Evolutionary conservation across 2,888 invertebrate species (phyloP).

Genomic region (Alsophila aescularia): DNA sequence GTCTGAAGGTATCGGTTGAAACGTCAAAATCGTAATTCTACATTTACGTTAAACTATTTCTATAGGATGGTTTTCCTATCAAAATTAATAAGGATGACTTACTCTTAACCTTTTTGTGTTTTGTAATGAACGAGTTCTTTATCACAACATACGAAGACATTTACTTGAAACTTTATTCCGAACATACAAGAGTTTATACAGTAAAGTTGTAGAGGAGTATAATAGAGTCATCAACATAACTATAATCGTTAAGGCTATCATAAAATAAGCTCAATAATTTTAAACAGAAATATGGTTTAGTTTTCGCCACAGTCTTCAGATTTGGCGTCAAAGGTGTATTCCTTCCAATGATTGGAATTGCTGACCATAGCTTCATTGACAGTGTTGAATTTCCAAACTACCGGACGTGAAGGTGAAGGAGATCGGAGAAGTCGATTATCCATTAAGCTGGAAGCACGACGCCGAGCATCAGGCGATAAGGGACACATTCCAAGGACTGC

Average conservation of each 20-base stretch:
- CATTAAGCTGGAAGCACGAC: constrained; percentile 62
- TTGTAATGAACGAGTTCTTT: not conserved
- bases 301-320: constrained; percentile 4
- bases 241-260: not conserved
- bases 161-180: constrained; percentile 10
- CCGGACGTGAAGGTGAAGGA: constrained; percentile 51
- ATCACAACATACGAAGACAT: not conserved
- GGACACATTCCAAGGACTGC: constrained; percentile 57
- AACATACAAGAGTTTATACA: not conserved
- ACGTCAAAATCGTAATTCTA: constrained; percentile 74
- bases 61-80: constrained; percentile 59
- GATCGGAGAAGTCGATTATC: constrained; percentile 59
- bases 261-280: not conserved
- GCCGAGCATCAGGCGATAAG: constrained; percentile 64
- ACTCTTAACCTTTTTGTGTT: no score
- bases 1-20: constrained; percentile 50
- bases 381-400: constrained; percentile 74
- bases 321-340: constrained; percentile 54
- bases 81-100: constrained; percentile 25
- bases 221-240: not conserved
- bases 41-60: constrained; percentile 83
- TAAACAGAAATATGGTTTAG: not conserved
- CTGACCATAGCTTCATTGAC: constrained; percentile 67
- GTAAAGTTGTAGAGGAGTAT: no score
- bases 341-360: constrained; percentile 68